These are phyloP conservation scores for Pogonocherus hispidulus DNA, from an alignment of 2,888 invertebrate genomes.

Conservation along the genomic window DNA sequence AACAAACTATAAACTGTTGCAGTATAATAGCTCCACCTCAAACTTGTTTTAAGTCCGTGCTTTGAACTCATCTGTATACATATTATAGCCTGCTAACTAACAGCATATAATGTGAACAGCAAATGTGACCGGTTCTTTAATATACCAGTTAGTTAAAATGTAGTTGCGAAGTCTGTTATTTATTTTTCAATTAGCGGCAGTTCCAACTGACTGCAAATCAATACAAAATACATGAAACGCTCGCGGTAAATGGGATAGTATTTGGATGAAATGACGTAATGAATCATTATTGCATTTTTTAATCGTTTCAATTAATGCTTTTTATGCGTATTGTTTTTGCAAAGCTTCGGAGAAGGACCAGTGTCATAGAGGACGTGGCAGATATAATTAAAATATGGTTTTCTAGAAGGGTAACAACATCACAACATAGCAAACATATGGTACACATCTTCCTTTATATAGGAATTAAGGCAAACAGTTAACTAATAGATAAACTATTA, in stretches of 20 bases:
- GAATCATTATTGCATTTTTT: too few relatives aligned
- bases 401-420: too few relatives aligned
- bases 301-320: too few relatives aligned
- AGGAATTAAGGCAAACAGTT: too few relatives aligned
- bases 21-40: neutral
- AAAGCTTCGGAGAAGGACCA: too few relatives aligned
- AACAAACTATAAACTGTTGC: neutral
- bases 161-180: neutral
- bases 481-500: too few relatives aligned
- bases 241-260: neutral
- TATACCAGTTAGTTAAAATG: neutral
- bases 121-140: neutral
- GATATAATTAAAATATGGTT: too few relatives aligned
- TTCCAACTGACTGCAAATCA: neutral
- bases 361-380: too few relatives aligned
- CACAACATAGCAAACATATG: too few relatives aligned
- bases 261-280: neutral
- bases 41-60: neutral
- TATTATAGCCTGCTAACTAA: neutral
- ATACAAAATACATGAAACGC: neutral
- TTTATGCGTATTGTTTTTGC: too few relatives aligned
- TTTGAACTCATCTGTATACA: neutral
- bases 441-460: too few relatives aligned
- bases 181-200: neutral
- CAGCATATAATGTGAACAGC: neutral